These are phyloP conservation scores for Alethe diademata DNA, from an alignment of 2,113 vertebrate genomes.

Conservation along the genomic window DNA sequence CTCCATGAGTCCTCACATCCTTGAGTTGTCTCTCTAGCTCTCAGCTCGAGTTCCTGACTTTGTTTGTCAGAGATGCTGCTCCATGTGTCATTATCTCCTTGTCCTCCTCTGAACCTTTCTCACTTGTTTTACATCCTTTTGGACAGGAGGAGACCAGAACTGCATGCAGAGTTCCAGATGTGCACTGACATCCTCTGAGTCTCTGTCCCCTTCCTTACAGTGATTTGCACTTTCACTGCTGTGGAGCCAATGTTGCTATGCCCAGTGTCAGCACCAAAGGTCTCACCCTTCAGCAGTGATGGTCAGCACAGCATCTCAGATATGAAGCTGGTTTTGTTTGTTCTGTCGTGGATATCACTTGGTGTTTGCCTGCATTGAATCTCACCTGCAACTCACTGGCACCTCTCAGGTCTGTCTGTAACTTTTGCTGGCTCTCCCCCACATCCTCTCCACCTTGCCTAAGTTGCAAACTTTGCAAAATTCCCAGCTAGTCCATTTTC, in stretches of 20 bases:
- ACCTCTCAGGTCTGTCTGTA: background rate
- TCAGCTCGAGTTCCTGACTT: background rate
- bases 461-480: background rate
- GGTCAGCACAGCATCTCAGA: background rate
- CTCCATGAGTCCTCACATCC: background rate
- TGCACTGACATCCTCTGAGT: background rate
- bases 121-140: background rate
- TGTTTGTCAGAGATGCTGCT: background rate
- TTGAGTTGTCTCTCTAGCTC: background rate
- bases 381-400: background rate
- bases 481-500: background rate
- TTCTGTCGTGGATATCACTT: background rate
- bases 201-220: background rate
- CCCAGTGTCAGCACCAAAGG: background rate
- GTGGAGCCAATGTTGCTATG: background rate
- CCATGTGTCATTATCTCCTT: rapidly evolving
- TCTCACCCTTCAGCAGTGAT: background rate
- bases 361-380: background rate
- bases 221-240: background rate
- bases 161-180: background rate
- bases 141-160: background rate
- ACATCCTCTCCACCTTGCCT: background rate
- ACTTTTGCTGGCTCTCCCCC: background rate
- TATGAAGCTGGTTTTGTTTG: background rate
- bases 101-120: background rate